These are phyloP conservation scores for Chaetura pelagica DNA, from an alignment of 2,113 vertebrate genomes.

Conservation along the genomic window DNA sequence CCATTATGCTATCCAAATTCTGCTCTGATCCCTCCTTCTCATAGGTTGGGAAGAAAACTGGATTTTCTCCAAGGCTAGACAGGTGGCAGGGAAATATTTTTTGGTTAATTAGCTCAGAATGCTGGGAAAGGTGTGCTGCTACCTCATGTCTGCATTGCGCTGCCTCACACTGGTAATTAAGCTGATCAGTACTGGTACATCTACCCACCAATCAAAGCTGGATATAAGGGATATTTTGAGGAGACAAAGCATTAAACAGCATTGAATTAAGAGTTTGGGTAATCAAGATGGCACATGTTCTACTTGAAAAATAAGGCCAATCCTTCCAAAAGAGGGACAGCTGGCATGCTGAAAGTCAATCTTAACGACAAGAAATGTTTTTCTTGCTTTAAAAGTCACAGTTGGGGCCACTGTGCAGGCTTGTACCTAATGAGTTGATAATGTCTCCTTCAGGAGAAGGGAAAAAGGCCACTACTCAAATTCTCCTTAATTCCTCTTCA, in stretches of 20 bases:
- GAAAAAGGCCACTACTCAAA: conserved; percentile 69
- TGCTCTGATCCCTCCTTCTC: conserved; percentile 33
- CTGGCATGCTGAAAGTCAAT: conserved; percentile 68
- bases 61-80: conserved; percentile 70
- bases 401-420: conserved; percentile 56
- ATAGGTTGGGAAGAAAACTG: conserved; percentile 44
- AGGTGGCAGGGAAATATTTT: conserved; percentile 72
- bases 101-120: conserved; percentile 73
- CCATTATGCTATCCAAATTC: conserved; percentile 2
- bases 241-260: conserved; percentile 67
- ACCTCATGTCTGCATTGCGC: conserved; percentile 60
- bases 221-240: conserved; percentile 58
- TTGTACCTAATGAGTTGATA: conserved; percentile 69
- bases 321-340: conserved; percentile 69
- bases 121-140: conserved; percentile 71
- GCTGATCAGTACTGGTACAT: conserved; percentile 66
- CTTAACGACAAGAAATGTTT: conserved; percentile 60
- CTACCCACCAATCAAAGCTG: conserved; percentile 70
- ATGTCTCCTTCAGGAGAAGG: conserved; percentile 64
- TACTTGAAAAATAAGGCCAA: conserved; percentile 69
- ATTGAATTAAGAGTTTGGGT: conserved; percentile 67
- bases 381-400: conserved; percentile 69
- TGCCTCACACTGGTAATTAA: conserved; percentile 70
- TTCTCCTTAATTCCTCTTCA: conserved; percentile 51
- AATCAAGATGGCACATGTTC: conserved; percentile 71